These are phyloP conservation scores for Ophion slaviceki DNA, from an alignment of 2,888 invertebrate species.

Conservation along the genomic window DNA sequence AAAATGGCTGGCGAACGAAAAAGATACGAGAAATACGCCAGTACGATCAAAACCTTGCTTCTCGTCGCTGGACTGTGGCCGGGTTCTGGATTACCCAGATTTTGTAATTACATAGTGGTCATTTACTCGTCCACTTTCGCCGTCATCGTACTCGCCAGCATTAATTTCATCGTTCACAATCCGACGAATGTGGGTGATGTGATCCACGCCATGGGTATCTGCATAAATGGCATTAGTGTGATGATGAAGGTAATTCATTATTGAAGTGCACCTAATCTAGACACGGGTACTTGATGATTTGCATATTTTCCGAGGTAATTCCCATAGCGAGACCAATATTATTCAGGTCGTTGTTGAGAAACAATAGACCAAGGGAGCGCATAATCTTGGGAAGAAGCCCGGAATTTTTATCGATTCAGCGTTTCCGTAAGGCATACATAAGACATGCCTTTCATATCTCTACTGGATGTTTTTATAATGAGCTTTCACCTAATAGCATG, in stretches of 20 bases:
- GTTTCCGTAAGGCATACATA: too few relatives aligned
- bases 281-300: too few relatives aligned
- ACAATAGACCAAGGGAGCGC: too few relatives aligned
- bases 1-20: background rate
- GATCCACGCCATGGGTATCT: background rate
- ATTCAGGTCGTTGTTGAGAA: too few relatives aligned
- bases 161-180: background rate
- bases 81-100: background rate
- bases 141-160: background rate
- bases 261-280: too few relatives aligned
- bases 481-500: too few relatives aligned
- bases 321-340: too few relatives aligned
- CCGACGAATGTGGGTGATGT: background rate
- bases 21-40: background rate
- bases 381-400: too few relatives aligned
- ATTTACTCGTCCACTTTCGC: background rate
- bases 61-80: background rate
- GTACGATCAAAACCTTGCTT: background rate
- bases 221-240: background rate
- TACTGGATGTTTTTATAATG: too few relatives aligned
- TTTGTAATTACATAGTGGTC: background rate
- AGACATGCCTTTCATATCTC: too few relatives aligned
- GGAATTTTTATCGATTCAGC: too few relatives aligned
- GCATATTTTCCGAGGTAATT: too few relatives aligned
- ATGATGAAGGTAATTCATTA: conserved; percentile 9